Conservation (phyloP, 2,888 invertebrate species). For the Nymphalis urticae region DNA sequence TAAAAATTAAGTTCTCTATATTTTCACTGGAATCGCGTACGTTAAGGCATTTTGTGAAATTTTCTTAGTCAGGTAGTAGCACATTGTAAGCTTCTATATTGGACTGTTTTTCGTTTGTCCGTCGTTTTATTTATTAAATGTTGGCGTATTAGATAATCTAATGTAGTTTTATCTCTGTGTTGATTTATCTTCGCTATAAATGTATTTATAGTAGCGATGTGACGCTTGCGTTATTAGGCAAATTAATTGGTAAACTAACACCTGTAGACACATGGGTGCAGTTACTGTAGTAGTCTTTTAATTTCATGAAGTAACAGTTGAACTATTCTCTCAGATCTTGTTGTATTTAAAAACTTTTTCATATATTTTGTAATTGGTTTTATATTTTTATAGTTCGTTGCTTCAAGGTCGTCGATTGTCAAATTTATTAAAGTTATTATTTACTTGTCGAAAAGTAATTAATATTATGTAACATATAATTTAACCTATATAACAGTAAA, state of each 20-base stretch:
- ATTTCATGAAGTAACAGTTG: no score
- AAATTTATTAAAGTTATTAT: no score
- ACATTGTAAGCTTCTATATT: constrained; percentile 42
- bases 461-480: no score
- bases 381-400: no score
- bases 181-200: constrained; percentile 28
- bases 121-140: constrained; percentile 43
- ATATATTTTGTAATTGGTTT: no score
- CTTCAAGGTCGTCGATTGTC: no score
- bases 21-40: constrained; percentile 26
- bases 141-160: constrained; percentile 46
- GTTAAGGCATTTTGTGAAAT: constrained; percentile 40
- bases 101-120: constrained; percentile 37
- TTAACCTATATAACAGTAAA: no score
- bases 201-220: constrained; percentile 25
- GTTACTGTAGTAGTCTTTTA: neutral
- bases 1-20: neutral
- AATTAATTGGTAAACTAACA: neutral
- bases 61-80: constrained; percentile 37
- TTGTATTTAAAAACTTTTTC: no score
- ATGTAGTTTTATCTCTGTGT: constrained; percentile 38
- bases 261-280: neutral
- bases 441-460: no score
- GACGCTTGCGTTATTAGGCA: constrained; percentile 1
- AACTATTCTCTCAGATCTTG: no score